Percentiles rank a stretch among this genome's conserved stretches.
Evolutionary conservation across 2,113 vertebrate species (phyloP).

Genomic region (Glaucidium brasilianum): DNA sequence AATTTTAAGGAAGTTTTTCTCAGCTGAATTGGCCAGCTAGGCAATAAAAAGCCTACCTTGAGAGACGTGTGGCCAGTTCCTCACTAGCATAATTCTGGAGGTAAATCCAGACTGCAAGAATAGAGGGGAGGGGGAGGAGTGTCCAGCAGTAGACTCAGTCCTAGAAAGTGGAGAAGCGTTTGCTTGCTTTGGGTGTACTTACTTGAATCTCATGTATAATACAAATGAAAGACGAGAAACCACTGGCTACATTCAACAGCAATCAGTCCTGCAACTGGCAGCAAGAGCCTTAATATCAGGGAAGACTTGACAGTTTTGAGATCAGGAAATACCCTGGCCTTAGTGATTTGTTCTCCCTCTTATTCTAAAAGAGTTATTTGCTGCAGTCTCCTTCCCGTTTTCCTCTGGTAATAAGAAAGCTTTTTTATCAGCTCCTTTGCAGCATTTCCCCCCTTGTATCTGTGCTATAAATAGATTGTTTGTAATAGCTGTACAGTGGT

Average conservation of each 20-base stretch:
- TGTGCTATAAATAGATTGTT: not conserved
- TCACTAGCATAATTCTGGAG: not conserved
- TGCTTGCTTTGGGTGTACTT: not conserved
- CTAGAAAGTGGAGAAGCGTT: not conserved
- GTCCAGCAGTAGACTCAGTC: accelerated
- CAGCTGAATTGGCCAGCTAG: not conserved
- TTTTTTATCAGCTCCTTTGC: not conserved
- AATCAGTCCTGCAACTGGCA: not conserved
- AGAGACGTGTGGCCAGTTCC: not conserved
- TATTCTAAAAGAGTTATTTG: not conserved
- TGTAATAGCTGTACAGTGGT: not conserved
- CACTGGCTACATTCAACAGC: not conserved
- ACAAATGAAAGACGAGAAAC: not conserved
- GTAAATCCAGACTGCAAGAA: not conserved
- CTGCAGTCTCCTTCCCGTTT: not conserved
- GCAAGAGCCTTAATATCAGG: not conserved
- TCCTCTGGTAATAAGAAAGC: not conserved
- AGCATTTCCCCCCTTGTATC: not conserved
- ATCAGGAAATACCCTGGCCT: not conserved
- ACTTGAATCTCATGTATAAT: not conserved
- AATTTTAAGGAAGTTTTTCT: not conserved
- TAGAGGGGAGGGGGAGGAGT: not conserved
- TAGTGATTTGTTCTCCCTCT: not conserved
- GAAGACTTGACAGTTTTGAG: not conserved
- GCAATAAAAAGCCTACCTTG: not conserved